Evolutionary conservation across 2,888 invertebrate genomes (phyloP).

Genomic region (Unio pictorum): DNA sequence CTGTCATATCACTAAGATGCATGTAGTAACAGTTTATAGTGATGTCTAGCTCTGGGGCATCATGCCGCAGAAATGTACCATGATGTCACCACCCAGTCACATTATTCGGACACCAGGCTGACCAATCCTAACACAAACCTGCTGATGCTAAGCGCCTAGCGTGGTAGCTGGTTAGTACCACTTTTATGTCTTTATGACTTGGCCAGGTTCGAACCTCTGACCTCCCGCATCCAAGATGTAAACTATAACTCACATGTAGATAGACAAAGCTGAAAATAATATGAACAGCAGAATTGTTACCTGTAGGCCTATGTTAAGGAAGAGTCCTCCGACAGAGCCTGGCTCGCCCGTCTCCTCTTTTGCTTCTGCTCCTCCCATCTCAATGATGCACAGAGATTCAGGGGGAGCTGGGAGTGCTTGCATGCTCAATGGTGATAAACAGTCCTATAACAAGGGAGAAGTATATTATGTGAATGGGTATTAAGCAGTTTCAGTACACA

Average conservation of each 20-base stretch:
- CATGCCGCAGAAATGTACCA: too few species aligned
- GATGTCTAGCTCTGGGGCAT: too few species aligned
- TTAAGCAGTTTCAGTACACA: not conserved
- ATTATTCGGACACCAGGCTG: too few species aligned
- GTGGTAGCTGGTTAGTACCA: too few species aligned
- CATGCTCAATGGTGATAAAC: conserved; percentile 94
- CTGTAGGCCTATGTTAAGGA: conserved; percentile 95
- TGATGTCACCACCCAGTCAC: too few species aligned
- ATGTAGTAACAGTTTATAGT: too few species aligned
- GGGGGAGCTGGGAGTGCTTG: conserved; percentile 96
- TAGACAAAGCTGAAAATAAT: not conserved
- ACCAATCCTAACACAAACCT: too few species aligned
- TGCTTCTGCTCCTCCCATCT: conserved; percentile 79
- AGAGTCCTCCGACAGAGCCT: conserved; percentile 82
- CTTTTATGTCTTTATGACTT: too few species aligned
- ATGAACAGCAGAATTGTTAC: conserved; percentile 43
- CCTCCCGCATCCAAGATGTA: not conserved
- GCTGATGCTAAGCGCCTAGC: too few species aligned
- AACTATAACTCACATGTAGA: not conserved
- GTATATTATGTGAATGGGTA: not conserved
- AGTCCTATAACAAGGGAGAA: conserved; percentile 78
- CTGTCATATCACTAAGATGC: too few species aligned
- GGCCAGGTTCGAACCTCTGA: too few species aligned
- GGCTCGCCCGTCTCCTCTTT: conserved; percentile 74
- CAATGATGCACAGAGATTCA: conserved; percentile 96